Base-by-base conservation (phyloP, 2,888 invertebrate genomes). In the Xestia ashworthii region DNA sequence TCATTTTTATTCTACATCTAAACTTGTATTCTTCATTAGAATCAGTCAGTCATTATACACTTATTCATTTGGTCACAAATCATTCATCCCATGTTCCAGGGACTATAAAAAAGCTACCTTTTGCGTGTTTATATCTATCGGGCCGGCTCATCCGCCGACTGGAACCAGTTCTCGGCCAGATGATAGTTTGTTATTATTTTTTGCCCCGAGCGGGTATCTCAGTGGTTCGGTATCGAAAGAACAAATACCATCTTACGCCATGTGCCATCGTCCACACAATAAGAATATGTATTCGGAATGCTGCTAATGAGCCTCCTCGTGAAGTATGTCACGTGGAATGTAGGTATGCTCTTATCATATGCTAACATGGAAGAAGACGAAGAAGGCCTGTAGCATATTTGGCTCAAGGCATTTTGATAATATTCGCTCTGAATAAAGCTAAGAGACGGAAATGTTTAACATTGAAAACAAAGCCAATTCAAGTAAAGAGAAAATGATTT, bases 181-280 rank as follows among this genome's bases (percentile, higher is more conserved):
- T 95, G 93, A 95, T 94, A 91, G 93, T 94, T 94, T 95, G 94
- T 95, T 95, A 93, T 95, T 95, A 94, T 95, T 94, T 95, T 95
- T 95, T 95, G 89, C 88, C 87, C 87, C 87, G 76, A 89, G 87
- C 87, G 89, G 89, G 88, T 90, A 90, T 90, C 91, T 89, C 85
- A 81, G 85, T 88, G 89, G 88, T 87, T 89, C 89, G 85, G 84
- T 88, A 90, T 88, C 81, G 77, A 78, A 62, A 74, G 67, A 87
- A 84, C 81, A 77, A 89, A 89, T 91, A 91, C 90, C 84, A 87
- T 83, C 87, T 92, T 89, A 90, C 88, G 81, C 86, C 81, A 81
- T 89, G 89, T 88, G 78, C 85, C 82, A 76, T 79, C 76, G 62
- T 76, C 72, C 78, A 76, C 75, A 80, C 83, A 89, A 86, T 85